Evolutionary conservation across 1,140 invertebrate species (phyloP), one percentile per base, ranked within the genome.

Genomic region (Lasioglossum baleicum): DNA sequence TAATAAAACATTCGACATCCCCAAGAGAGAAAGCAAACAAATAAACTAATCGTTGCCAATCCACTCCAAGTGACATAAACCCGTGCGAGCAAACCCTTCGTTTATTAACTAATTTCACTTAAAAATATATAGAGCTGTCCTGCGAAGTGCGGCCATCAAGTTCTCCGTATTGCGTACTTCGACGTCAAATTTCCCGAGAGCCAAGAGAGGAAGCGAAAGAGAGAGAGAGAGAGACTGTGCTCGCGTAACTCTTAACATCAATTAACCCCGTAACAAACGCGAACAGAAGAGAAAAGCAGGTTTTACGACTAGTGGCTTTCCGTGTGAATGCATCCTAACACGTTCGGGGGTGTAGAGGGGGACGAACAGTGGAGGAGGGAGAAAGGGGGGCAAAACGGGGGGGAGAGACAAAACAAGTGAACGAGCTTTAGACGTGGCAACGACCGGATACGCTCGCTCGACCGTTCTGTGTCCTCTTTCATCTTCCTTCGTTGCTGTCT

Each of bases 351-450:
- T 7, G 56, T 2, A n/a, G 20, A n/a, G 20, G 56, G 56, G 20
- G 8, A 48, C 44, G 13, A 11, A 10, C 26, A 26, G 26, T 26
- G 26, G 26, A 8, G 7, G 56, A 20, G 2, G 56, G 7, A n/a
- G 56, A 58, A 58, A 2, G 20, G 20, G 56, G 20, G 20, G 20
- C 5, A 5, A 20, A 17, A 13, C 2, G 58, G 64, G 56, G 76
- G 75, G 85, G 84, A 84, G 85, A 89, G 85, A 89, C 88, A 90
- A 91, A 91, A 90, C 90, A 90, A 92, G 89, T 89, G 88, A 91
- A 91, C 89, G 87, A 90, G 90, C 89, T 89, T 86, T 87, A 88
- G 85, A 90, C 87, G 89, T 91, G 91, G 89, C 90, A 91, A 91
- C 91, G 90, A 92, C 90, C 91, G 88, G 89, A 92, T 91, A 91